Conservation (phyloP, 1,140 invertebrate species). For the Diploscapter pachys region DNA sequence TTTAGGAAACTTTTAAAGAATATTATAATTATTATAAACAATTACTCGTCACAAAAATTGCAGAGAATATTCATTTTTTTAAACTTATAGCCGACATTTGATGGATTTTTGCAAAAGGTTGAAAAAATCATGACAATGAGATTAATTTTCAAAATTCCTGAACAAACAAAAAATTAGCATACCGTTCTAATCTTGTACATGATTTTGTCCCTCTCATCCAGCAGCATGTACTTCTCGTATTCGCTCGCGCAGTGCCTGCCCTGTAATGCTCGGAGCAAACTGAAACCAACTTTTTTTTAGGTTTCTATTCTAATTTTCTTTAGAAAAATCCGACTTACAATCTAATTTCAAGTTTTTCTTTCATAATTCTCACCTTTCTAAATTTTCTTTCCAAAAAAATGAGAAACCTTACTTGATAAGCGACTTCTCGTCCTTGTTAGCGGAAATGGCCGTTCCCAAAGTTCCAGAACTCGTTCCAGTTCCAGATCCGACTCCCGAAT, state of each 20-base stretch:
- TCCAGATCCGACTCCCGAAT: too few relatives aligned
- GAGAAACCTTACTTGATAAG: too few relatives aligned
- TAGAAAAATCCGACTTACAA: too few relatives aligned
- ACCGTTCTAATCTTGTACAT: constrained; percentile 23
- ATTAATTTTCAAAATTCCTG: constrained; percentile 2
- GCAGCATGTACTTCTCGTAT: constrained; percentile 19
- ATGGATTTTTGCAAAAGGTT: too few relatives aligned
- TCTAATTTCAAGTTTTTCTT: too few relatives aligned
- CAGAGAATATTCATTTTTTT: constrained; percentile 5
- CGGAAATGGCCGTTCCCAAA: too few relatives aligned
- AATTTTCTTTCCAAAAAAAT: too few relatives aligned
- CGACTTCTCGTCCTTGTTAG: too few relatives aligned
- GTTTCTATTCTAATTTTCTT: too few relatives aligned
- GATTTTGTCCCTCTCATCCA: constrained; percentile 32
- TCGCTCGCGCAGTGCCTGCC: constrained; percentile 16
- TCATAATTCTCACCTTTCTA: too few relatives aligned
- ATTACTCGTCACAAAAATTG: neutral
- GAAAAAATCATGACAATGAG: too few relatives aligned
- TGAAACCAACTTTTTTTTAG: neutral
- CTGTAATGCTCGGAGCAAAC: neutral
- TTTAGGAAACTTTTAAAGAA: neutral
- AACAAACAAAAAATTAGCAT: neutral
- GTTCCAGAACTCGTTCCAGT: too few relatives aligned
- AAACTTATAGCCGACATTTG: neutral
- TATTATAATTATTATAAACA: neutral